Conservation (phyloP, 2,797 vertebrate species). For the Bovichtus diacanthus region DNA sequence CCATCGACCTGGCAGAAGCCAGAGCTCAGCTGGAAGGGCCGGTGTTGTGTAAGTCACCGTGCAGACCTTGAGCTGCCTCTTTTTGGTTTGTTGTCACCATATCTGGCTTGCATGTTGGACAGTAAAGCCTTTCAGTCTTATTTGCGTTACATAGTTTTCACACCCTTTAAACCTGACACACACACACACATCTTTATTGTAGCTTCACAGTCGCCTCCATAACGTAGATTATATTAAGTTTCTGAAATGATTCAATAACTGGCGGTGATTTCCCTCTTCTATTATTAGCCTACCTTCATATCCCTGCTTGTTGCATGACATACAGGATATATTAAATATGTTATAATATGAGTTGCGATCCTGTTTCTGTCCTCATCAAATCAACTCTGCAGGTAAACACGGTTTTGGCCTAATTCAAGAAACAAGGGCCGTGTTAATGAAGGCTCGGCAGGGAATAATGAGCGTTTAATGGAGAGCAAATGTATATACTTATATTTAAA, state of each 20-base stretch:
- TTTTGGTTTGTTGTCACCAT: conserved; percentile 42
- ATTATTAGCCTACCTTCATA: not conserved
- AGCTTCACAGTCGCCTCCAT: not conserved
- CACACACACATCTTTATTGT: conserved; percentile 27
- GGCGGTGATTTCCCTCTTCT: not conserved
- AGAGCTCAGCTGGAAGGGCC: conserved; percentile 14
- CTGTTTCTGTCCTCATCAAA: conserved; percentile 14
- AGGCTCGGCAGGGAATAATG: conserved; percentile 11
- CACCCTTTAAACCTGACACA: conserved; percentile 45
- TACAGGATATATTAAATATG: not conserved
- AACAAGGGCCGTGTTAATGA: conserved; percentile 17
- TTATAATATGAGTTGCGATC: not conserved
- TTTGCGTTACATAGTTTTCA: conserved; percentile 34
- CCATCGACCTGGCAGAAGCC: not conserved
- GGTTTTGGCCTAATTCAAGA: conserved; percentile 24
- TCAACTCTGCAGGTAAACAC: conserved; percentile 30
- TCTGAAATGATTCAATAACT: not conserved
- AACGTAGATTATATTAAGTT: not conserved
- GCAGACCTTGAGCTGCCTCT: not conserved
- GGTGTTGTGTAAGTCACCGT: conserved; percentile 10
- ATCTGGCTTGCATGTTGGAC: conserved; percentile 28
- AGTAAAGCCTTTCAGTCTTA: not conserved
- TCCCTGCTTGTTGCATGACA: not conserved
- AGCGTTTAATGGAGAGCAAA: conserved; percentile 33
- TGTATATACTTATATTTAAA: conserved; percentile 72